Evolutionary conservation across 2,113 vertebrate species (phyloP), one percentile per base, ranked within the genome.

Genomic region (Daubentonia madagascariensis): DNA sequence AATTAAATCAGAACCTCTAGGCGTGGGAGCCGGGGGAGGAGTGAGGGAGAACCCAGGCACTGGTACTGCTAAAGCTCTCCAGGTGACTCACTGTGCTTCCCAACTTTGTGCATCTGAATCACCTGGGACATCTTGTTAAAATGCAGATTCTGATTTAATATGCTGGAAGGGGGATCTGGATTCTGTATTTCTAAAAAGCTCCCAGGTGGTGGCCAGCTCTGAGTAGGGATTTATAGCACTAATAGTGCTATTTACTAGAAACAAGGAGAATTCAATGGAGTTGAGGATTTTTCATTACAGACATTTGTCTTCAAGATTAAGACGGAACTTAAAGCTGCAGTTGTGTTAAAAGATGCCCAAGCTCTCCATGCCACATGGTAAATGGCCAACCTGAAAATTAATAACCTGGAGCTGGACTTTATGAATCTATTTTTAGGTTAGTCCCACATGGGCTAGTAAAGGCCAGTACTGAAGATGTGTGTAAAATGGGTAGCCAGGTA

Each of bases 31-130:
- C 10, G 20, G 11, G 6, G 10, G 18, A 30, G 37, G 2, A 18
- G 23, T 16, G 18, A 2, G 25, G 20, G 23, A 10, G 59, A 50
- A 45, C 32, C 52, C 2, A 23, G 20, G 32, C 40, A 0, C 0
- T 0, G 8, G 28, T 5, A 5, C 13, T n/a, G 11, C 84, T 65
- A 32, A 45, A 78, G 28, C 13, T 37, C 35, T 17, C 67, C 28
- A 20, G 1, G 35, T 59, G 28, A 68, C 13, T 89, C 8, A 20
- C 18, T 9, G 16, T 1, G 32, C 35, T 52, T 22, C 87, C 85
- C 20, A 28, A 7, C 35, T 86, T 4, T 11, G 50, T 45, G 88
- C 12, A 1, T 32, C 22, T 5, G 11, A 18, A 67, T 52, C 40
- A n/a, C 52, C 22, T 4, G 20, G 16, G 84, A 1, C 2, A 37